These are phyloP conservation scores for Ptychoptera contaminata DNA, from an alignment of 2,888 invertebrate genomes.

Conservation along the genomic window DNA sequence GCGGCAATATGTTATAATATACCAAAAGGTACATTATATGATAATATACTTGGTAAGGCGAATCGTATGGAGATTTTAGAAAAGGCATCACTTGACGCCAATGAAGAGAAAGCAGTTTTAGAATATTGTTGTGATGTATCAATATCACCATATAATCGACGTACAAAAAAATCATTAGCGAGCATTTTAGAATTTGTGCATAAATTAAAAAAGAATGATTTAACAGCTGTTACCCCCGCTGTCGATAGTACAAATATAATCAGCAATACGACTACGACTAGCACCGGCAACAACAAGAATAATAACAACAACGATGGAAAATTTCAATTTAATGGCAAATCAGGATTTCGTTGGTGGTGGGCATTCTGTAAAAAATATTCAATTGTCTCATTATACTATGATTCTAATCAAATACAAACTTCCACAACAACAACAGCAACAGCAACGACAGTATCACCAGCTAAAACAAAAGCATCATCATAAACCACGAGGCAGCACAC, in stretches of 20 bases:
- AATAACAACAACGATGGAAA: conserved; percentile 38
- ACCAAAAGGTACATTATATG: conserved; percentile 62
- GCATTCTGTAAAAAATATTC: conserved; percentile 66
- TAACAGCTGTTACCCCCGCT: neutral
- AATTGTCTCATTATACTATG: conserved; percentile 47
- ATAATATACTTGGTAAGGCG: conserved; percentile 61
- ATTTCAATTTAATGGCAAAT: conserved; percentile 51
- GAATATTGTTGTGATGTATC: conserved; percentile 61
- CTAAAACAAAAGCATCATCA: too few relatives aligned
- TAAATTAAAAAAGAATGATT: conserved; percentile 33
- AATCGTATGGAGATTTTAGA: conserved; percentile 60
- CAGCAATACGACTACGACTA: too few relatives aligned
- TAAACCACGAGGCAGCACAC: too few relatives aligned
- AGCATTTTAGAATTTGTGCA: conserved; percentile 50
- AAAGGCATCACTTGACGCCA: conserved; percentile 42
- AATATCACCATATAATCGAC: conserved; percentile 50
- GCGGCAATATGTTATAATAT: conserved; percentile 54
- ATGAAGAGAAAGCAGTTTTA: conserved; percentile 48
- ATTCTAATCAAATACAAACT: conserved; percentile 16
- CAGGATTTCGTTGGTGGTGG: conserved; percentile 69
- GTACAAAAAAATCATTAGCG: conserved; percentile 50
- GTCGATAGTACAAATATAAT: too few relatives aligned
- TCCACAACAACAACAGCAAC: too few relatives aligned
- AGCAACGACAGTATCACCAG: too few relatives aligned
- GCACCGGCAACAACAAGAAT: too few relatives aligned